A percentile compares a stretch with the other conserved stretches of the same genome.
phyloP scores from a whole-genome alignment of 2,113 vertebrate genomes.

The Bothrops jararaca region DNA sequence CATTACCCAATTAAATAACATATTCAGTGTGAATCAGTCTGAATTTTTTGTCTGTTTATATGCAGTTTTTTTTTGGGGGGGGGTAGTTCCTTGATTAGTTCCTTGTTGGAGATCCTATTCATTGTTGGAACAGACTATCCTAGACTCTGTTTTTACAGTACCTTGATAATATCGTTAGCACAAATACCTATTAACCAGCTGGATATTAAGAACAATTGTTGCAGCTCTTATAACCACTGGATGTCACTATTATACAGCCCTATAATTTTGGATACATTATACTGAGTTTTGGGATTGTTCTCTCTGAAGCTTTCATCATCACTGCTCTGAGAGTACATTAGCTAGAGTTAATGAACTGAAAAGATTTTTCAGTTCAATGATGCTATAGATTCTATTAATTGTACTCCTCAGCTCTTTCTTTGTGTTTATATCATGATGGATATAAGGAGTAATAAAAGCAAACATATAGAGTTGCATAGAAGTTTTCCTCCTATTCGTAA shows the following conservation, averaged over 20 bases:
- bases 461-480: neutral
- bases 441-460: neutral
- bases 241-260: slow-evolving; percentile 61
- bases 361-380: slow-evolving; percentile 6
- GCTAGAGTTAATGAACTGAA: neutral
- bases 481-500: neutral
- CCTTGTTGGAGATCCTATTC: neutral
- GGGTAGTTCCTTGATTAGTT: neutral
- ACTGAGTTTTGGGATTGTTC: neutral
- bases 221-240: slow-evolving; percentile 58
- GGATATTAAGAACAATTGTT: slow-evolving; percentile 4
- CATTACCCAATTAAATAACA: neutral
- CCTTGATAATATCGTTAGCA: neutral
- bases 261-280: rapidly evolving
- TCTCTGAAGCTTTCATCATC: neutral
- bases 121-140: neutral
- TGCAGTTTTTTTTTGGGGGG: neutral
- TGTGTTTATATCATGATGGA: neutral
- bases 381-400: neutral
- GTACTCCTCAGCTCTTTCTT: neutral
- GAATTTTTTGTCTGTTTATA: neutral
- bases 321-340: neutral
- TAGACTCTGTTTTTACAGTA: neutral
- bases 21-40: neutral
- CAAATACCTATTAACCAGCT: neutral